Conservation (phyloP, 2,113 vertebrate genomes). For the Anhinga anhinga region DNA sequence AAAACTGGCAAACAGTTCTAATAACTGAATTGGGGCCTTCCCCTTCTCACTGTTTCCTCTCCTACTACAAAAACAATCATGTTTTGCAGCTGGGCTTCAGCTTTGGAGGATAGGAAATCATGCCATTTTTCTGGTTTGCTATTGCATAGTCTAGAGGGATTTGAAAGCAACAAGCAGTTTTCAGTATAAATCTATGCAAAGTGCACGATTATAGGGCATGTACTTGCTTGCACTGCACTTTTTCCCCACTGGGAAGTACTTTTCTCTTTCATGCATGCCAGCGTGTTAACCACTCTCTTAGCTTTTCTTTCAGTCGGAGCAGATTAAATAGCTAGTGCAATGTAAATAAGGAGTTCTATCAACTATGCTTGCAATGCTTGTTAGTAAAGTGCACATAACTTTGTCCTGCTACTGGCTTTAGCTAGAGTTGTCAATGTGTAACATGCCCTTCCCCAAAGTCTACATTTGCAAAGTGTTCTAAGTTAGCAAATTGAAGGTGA, state of each 20-base stretch:
- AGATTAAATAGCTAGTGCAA: not conserved
- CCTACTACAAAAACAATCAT: not conserved
- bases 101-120: not conserved
- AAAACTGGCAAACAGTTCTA: not conserved
- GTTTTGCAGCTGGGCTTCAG: not conserved
- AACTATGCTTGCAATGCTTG: not conserved
- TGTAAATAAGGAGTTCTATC: slow-evolving; percentile 5
- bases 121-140: not conserved
- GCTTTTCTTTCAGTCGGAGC: not conserved
- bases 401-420: not conserved
- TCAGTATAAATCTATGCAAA: not conserved
- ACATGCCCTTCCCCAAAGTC: not conserved
- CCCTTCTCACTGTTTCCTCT: not conserved
- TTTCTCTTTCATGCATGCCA: not conserved
- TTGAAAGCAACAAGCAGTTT: not conserved
- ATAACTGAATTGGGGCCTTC: not conserved
- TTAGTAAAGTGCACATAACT: not conserved
- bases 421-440: not conserved
- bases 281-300: not conserved
- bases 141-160: not conserved
- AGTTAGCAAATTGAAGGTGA: not conserved
- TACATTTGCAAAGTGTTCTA: not conserved
- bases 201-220: not conserved
- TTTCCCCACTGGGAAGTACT: not conserved
- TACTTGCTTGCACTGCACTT: not conserved